Evolutionary conservation across 2,888 invertebrate genomes (phyloP), one percentile per base, ranked within the genome.

Genomic region (Malacosoma neustria): DNA sequence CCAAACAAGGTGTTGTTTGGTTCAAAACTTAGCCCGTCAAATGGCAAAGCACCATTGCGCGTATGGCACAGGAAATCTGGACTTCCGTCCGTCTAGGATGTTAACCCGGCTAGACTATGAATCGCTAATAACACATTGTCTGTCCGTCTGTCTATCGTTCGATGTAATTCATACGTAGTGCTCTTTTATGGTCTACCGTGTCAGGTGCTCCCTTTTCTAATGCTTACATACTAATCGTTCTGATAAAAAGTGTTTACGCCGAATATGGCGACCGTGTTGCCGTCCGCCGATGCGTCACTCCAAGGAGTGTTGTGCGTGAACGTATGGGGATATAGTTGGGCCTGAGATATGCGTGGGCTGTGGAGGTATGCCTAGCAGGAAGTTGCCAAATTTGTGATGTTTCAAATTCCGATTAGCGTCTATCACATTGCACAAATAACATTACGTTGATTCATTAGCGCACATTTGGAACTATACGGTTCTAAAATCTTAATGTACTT

Each of bases 21-120:
- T 62, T 63, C 50, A 54, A 58, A 71, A 56, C 69, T 60, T 69
- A 71, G 72, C 58, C 71, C 58, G 56, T 38, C 38, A 44, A 43
- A 61, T 54, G 56, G 46, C 40, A 46, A 43, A 42, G 35, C 22
- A 39, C 32, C 29, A 14, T 13, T 49, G 42, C 59, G 48, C 51
- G 51, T 68, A 67, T 56, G 68, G 58, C 56, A 65, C 82, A 75
- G 84, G 84, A 84, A 74, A 81, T 76, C 81, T 75, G 54, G 54
- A 72, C 82, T 76, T 82, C 84, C 84, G 81, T 41, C 60, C 68
- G 74, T 72, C 76, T 82, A 80, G 77, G 73, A 77, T 77, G 66
- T 80, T 79, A 68, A 74, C 72, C 72, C 61, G 68, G 61, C 74
- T 71, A 74, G 70, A 79, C 75, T 65, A 72, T 77, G 69, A 70